Percentiles rank a stretch among this genome's conserved stretches.
These are phyloP conservation scores for Odontesthes bonariensis DNA, from an alignment of 2,113 vertebrate genomes.

Conservation along the genomic window DNA sequence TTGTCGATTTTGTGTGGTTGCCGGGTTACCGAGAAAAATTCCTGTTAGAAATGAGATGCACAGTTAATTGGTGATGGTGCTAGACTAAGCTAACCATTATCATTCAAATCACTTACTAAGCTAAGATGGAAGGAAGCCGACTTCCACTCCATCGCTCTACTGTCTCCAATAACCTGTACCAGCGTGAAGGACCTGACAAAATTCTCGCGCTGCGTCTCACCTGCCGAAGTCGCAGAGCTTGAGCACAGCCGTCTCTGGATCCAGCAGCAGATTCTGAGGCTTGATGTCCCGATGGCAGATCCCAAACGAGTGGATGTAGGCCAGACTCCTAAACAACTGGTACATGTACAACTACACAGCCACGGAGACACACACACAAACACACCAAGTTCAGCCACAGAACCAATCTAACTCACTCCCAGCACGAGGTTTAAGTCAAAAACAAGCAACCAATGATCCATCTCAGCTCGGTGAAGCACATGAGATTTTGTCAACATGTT, in stretches of 20 bases:
- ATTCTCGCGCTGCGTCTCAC: constrained; percentile 71
- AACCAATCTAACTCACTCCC: constrained; percentile 7
- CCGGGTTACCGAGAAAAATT: background rate
- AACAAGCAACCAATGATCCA: background rate
- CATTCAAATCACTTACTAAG: background rate
- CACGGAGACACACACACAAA: constrained; percentile 21
- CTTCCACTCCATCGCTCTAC: background rate
- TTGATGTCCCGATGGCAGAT: constrained; percentile 99
- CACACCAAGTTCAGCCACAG: constrained; percentile 20
- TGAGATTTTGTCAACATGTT: background rate
- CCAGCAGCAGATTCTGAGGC: constrained; percentile 98
- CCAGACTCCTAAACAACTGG: constrained; percentile 99
- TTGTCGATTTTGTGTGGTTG: background rate
- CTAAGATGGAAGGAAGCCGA: background rate
- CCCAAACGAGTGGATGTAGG: constrained; percentile 99
- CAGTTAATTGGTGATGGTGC: too few species aligned
- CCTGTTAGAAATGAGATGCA: background rate
- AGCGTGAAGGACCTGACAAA: background rate
- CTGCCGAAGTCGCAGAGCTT: constrained; percentile 99
- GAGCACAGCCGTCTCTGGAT: constrained; percentile 98
- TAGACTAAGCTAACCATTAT: background rate
- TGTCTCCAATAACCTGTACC: background rate
- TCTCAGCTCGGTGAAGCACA: background rate
- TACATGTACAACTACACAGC: constrained; percentile 96
- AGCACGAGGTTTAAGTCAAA: background rate